Base-by-base conservation (phyloP, 2,888 invertebrate species). In the Yponomeuta plumbellus region DNA sequence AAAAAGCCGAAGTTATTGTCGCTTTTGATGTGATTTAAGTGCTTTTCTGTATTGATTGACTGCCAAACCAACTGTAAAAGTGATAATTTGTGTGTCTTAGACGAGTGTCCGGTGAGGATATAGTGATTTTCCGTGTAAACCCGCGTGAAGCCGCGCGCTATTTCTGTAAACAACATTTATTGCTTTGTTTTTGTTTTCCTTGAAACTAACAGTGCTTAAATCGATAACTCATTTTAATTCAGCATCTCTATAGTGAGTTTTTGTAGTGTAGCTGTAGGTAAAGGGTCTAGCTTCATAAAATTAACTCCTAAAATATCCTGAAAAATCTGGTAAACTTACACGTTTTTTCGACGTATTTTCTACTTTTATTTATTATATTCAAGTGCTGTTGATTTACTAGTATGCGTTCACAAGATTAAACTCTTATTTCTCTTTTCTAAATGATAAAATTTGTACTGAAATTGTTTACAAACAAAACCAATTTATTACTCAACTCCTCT, bases 391-490 rank as follows among this genome's bases (percentile, higher is more conserved):
- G 17, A 5, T 52, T 52, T 17, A 52, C 4, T 13, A 52, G 13
- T 52, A 52, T 52, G 44, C 17, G 4, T 17, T 52, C 5, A 52
- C 10, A 17, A 52, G 13, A 52, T 17, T 52, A 52, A 5, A 17
- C 5, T 52, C 17, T 17, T 52, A 52, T 17, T 58, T 58, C 59
- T 22, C 13, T 59, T 23, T 11, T 4, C 44, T 68, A 65, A 66
- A 70, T 70, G 69, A 40, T 70, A 66, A 70, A 69, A 66, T 67
- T 69, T 22, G 22, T 70, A 3, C 57, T 23, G 26, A 67, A 69
- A 67, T 44, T 68, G 17, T 52, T 61, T 64, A 70, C 34, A 68
- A 66, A 68, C 11, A 66, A 61, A 52, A 17, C 44, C 3, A 2
- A 52, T 52, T 52, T 59, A 64, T 57, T 65, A 6, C 34, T 34